A percentile compares a stretch with the other conserved stretches of the same genome.
Evolutionary conservation across 2,797 vertebrate genomes (phyloP).

Genomic region (Trachurus trachurus): DNA sequence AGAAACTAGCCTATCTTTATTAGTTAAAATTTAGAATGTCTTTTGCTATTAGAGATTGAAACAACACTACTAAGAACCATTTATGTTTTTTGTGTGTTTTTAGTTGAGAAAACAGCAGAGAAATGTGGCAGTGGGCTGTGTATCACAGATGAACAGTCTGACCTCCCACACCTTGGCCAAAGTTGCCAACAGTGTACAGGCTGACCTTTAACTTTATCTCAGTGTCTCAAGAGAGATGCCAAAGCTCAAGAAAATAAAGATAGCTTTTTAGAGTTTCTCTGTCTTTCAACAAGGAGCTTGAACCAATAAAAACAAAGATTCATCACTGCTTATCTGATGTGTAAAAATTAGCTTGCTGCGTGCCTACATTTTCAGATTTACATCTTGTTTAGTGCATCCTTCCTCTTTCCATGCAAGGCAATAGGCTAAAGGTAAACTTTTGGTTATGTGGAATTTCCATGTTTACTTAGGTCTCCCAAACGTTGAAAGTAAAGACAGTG

Average conservation of each 20-base stretch:
- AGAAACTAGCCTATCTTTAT: not conserved
- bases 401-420: conserved; percentile 30
- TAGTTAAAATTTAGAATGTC: not conserved
- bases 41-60: not conserved
- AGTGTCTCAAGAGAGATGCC: conserved; percentile 53
- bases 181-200: conserved; percentile 51
- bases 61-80: not conserved
- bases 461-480: conserved; percentile 54
- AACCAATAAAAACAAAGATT: conserved; percentile 14
- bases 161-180: conserved; percentile 79
- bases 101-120: conserved; percentile 37
- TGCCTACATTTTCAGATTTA: conserved; percentile 22
- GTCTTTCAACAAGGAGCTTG: conserved; percentile 16
- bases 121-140: conserved; percentile 65
- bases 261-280: conserved; percentile 16
- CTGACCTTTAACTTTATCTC: conserved; percentile 79
- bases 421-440: conserved; percentile 46
- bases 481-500: conserved; percentile 44
- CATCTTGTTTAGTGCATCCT: conserved; percentile 25
- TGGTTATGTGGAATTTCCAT: conserved; percentile 42
- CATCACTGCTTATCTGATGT: not conserved
- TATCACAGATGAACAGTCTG: conserved; percentile 64
- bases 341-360: not conserved
- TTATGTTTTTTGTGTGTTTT: conserved; percentile 32
- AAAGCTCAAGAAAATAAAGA: conserved; percentile 58